Evolutionary conservation across 2,113 vertebrate genomes (phyloP).

Genomic region (Lota lota): DNA sequence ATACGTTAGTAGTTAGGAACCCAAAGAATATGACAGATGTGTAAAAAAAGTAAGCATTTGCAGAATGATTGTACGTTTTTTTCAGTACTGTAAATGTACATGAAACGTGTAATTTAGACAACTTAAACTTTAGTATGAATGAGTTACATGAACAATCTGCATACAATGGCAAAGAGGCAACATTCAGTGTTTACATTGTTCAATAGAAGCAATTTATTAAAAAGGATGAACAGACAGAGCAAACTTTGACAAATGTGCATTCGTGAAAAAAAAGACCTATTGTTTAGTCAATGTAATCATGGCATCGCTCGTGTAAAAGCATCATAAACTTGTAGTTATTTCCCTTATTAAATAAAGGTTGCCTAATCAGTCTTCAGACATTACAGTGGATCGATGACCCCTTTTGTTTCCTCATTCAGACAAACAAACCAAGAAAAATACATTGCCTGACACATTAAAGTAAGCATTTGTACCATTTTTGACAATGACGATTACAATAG

Average conservation of each 20-base stretch:
- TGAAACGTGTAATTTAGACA: too few species aligned
- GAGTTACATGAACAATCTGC: too few species aligned
- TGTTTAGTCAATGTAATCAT: conserved; percentile 10
- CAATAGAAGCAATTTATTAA: conserved; percentile 48
- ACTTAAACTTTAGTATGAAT: too few species aligned
- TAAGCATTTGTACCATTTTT: too few species aligned
- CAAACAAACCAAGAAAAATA: too few species aligned
- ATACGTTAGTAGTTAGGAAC: too few species aligned
- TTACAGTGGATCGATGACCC: background rate
- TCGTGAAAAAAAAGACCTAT: conserved; percentile 32
- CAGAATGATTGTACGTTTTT: too few species aligned
- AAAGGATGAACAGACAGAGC: conserved; percentile 30
- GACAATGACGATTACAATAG: background rate
- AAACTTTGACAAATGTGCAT: conserved; percentile 17
- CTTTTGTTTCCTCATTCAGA: conserved; percentile 2
- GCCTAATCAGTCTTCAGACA: background rate
- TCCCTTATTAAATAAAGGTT: conserved; percentile 11
- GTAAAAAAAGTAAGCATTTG: too few species aligned
- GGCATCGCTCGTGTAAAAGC: background rate
- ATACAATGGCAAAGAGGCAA: background rate
- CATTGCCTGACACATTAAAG: too few species aligned
- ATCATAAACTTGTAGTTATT: background rate
- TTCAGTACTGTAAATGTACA: too few species aligned
- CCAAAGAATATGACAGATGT: too few species aligned
- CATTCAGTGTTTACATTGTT: conserved; percentile 2